A percentile compares a stretch with the other conserved stretches of the same genome.
These are phyloP conservation scores for Corythornis vintsioides DNA, from an alignment of 2,113 vertebrate genomes.

Conservation along the genomic window DNA sequence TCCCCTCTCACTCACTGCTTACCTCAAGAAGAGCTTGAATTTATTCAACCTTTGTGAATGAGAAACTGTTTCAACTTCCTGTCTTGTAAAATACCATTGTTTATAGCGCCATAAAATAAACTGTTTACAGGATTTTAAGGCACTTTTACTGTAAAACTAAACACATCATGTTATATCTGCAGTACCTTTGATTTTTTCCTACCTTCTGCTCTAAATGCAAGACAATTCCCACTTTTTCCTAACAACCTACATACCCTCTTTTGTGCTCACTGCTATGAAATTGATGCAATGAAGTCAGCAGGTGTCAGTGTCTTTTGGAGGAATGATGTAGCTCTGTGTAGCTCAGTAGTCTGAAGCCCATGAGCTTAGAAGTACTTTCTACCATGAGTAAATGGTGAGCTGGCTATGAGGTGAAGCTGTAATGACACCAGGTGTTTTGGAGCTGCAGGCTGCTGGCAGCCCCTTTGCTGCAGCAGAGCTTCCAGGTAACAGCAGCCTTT, in stretches of 20 bases:
- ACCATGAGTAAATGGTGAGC: background rate
- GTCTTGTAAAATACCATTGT: background rate
- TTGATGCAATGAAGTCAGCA: background rate
- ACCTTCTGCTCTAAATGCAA: background rate
- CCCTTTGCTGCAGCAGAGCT: background rate
- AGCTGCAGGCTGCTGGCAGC: background rate
- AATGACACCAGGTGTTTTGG: background rate
- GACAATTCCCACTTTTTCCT: background rate
- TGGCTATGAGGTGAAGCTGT: background rate
- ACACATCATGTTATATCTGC: background rate
- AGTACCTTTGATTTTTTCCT: background rate
- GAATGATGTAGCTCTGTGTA: background rate
- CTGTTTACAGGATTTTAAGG: background rate
- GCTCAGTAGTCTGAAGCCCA: background rate
- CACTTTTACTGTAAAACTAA: background rate
- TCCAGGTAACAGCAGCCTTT: background rate
- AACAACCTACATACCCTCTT: background rate
- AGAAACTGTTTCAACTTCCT: background rate
- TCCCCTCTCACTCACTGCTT: background rate
- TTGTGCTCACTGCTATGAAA: background rate
- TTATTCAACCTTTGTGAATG: background rate
- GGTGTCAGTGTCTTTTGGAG: background rate
- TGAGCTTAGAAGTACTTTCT: background rate
- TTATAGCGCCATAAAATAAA: constrained; percentile 4
- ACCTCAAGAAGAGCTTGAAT: background rate